Evolutionary conservation across 2,113 vertebrate species (phyloP), one percentile per base, ranked within the genome.

Genomic region (Gadus chalcogrammus): DNA sequence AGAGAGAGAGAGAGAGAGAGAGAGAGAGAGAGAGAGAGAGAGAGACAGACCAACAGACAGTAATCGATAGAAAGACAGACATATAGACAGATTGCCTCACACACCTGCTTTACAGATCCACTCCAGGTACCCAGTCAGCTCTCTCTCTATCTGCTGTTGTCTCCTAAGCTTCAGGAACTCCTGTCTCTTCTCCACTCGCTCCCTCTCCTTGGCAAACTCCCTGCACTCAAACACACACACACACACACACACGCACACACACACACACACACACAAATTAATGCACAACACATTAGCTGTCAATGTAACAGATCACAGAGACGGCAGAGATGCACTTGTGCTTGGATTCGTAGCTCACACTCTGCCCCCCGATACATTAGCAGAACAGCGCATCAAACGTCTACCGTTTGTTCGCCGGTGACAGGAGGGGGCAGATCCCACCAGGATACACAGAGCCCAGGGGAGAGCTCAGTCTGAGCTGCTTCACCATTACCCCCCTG

Each of bases 151-250:
- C 84, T 93, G 92, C 84, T 93, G 97, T 85, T 99, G 97, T 72
- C 97, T 76, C 2, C 97, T 94, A 5, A 99, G 94, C 84, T 99
- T 99, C 81, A 99, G 86, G 84, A 99, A 99, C 64, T 96, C 97
- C 16, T 96, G 92, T 16, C 97, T 93, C 81, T 99, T 99, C 86
- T 99, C 97, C 27, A 99, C 97, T 55, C 97, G 85, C 87, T 99
- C 97, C 0, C 97, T 86, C 73, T 99, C 97, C 85, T 99, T 99
- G 71, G 97, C 97, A 86, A 93, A 93, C 70, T 93, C 92, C 71
- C 92, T 93, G 82, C 3, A 56, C 2, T 8, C 22, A 35, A 20
- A 67, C 59, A 61, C 22, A 53, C 38, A 18, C 16, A 75, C 24
- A 65, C 22, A 71, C 17, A 56, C 9, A 4, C 22, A 53, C 38